Evolutionary conservation across 2,888 invertebrate genomes (phyloP).

Genomic region (Parnassius orleans): DNA sequence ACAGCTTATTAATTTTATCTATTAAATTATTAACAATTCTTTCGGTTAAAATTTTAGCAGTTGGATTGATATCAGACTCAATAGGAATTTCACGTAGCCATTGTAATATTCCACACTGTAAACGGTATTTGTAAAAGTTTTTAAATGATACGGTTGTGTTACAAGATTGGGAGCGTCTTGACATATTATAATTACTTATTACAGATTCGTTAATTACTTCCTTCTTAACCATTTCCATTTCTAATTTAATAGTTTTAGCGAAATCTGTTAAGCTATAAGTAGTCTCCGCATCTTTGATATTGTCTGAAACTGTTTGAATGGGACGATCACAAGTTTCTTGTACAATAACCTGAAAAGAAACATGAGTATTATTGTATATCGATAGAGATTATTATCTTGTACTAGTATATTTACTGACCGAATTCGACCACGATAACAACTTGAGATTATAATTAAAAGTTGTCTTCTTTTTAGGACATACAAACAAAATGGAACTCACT

Average conservation of each 20-base stretch:
- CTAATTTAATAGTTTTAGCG: background rate
- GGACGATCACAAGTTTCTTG: conserved; percentile 3
- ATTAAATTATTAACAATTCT: conserved; percentile 43
- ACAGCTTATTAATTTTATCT: conserved; percentile 40
- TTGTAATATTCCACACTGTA: conserved; percentile 32
- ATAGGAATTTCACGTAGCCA: conserved; percentile 19
- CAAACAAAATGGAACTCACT: too few species aligned
- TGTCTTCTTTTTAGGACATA: too few species aligned
- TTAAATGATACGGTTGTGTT: conserved; percentile 22
- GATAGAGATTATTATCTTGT: too few species aligned
- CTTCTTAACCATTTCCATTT: conserved; percentile 4
- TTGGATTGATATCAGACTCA: conserved; percentile 28
- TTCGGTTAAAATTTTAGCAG: conserved; percentile 38
- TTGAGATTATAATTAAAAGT: too few species aligned
- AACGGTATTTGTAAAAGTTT: conserved; percentile 37
- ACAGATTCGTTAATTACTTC: conserved; percentile 6
- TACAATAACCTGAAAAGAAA: conserved; percentile 4
- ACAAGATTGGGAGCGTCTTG: conserved; percentile 16
- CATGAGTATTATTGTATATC: too few species aligned
- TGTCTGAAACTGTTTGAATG: conserved; percentile 10
- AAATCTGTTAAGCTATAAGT: conserved; percentile 4
- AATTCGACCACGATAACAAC: too few species aligned
- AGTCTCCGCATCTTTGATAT: conserved; percentile 6
- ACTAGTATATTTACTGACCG: too few species aligned
- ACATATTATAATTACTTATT: background rate